Percentiles rank a stretch among this genome's conserved stretches.
Conservation (phyloP, 2,113 vertebrate species). For the Carettochelys insculpta region DNA sequence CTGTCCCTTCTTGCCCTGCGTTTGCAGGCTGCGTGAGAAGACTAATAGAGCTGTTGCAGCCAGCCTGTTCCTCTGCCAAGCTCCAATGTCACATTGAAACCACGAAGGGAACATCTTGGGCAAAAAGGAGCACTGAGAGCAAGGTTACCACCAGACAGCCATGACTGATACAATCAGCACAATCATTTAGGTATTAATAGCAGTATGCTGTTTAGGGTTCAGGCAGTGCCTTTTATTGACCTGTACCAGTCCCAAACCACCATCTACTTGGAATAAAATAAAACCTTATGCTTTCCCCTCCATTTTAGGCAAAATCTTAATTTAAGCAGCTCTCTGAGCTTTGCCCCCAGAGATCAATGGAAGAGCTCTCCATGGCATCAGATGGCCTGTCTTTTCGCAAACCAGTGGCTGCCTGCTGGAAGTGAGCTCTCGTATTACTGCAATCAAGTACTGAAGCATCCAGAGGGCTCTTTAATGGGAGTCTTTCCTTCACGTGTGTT, state of each 20-base stretch:
- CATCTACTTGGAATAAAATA: not conserved
- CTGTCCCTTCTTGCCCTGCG: accelerated
- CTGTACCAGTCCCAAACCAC: not conserved
- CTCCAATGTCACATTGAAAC: not conserved
- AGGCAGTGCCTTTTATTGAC: not conserved
- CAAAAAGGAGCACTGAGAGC: not conserved
- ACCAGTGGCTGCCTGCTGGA: not conserved
- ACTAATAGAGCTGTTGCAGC: accelerated
- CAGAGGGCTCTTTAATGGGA: not conserved
- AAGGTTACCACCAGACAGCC: not conserved
- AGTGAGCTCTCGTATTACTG: not conserved
- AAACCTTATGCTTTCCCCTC: not conserved
- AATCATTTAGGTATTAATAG: not conserved
- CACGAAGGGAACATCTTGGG: not conserved
- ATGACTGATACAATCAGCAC: not conserved
- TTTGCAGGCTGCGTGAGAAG: not conserved
- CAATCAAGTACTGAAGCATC: not conserved
- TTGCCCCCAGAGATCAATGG: not conserved
- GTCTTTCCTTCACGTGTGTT: not conserved
- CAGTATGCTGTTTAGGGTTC: not conserved
- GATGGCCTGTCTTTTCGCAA: not conserved
- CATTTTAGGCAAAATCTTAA: not conserved
- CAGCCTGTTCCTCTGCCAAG: not conserved
- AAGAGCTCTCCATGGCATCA: not conserved
- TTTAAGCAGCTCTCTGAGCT: not conserved